phyloP scores from a whole-genome alignment of 2,113 vertebrate species.

The Toxotes chatareus region DNA sequence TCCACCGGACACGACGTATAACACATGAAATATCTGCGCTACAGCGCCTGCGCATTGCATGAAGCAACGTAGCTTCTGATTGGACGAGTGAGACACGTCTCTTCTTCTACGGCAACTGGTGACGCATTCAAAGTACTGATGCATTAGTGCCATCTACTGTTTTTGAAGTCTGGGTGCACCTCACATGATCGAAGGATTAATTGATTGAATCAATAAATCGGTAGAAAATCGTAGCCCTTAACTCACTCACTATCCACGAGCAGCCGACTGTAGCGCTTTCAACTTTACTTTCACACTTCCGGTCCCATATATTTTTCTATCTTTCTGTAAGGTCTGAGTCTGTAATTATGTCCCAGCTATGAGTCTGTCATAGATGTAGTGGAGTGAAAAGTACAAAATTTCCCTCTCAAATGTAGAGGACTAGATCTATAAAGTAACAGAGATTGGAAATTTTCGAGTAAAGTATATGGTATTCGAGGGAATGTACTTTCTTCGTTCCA shows the following conservation, averaged over 20 bases:
- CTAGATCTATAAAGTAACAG: background rate
- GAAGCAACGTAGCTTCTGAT: conserved; percentile 61
- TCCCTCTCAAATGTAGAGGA: no score
- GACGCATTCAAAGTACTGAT: background rate
- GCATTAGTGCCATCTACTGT: conserved; percentile 23
- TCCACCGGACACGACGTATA: conserved; percentile 77
- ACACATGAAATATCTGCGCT: conserved; percentile 59
- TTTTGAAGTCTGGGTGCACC: background rate
- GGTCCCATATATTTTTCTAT: background rate
- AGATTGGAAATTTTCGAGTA: background rate
- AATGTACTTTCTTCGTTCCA: no score
- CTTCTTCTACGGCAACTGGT: conserved; percentile 35
- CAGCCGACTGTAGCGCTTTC: background rate
- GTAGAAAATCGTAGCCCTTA: background rate
- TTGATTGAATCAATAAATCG: background rate
- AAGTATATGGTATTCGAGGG: background rate
- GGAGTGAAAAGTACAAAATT: no score
- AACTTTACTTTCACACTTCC: background rate
- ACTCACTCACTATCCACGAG: background rate
- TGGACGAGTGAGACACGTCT: conserved; percentile 44
- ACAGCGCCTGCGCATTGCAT: conserved; percentile 71
- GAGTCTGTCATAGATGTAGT: no score
- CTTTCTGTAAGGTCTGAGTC: no score
- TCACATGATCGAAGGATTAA: background rate
- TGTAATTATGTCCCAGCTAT: background rate